Base-by-base conservation (phyloP, 2,113 vertebrate species). In the Toxostoma redivivum region DNA sequence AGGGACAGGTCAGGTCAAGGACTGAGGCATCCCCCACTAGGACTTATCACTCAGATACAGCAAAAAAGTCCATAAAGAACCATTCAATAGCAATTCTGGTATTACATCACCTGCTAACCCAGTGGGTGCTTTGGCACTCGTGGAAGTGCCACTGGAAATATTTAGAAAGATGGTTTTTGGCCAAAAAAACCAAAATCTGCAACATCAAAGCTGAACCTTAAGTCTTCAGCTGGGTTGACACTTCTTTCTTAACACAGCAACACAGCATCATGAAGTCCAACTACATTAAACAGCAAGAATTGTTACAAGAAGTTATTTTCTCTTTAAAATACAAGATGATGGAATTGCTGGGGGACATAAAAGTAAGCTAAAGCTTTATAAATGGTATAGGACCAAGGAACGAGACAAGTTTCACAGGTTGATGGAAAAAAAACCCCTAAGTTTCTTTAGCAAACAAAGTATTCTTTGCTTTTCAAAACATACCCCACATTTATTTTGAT, bases 181-280 rank as follows among this genome's bases (percentile, higher is more conserved):
- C 35, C 51, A 54, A 69, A 69, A 45, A 53, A 58, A 33, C 37
- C 40, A 3, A 33, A 40, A 28, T 1, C 38, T 51, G 19, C n/a
- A 66, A 27, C 17, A 50, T 50, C 15, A 71, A 69, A 69, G 80
- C 6, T 70, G 64, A 70, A 70, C 9, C 24, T 83, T 11, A 48
- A 37, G 18, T 8, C 28, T 74, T 47, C 60, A 92, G 21, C 60
- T 66, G 0, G 0, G 13, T 1, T 70, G 61, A 53, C 31, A 16
- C 35, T 27, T 62, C 15, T 37, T 69, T 24, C 54, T 73, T 28
- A 74, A n/a, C 42, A 66, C 37, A 86, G n/a, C 53, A 86, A 31
- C 45, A 57, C 6, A 11, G 69, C 25, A 38, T 1, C 23, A 27
- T 7, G 7, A 84, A 86, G 47, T 24, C 38, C 60, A 71, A 35